phyloP scores from a whole-genome alignment of 2,113 vertebrate species.

The Marmota flaviventris region DNA sequence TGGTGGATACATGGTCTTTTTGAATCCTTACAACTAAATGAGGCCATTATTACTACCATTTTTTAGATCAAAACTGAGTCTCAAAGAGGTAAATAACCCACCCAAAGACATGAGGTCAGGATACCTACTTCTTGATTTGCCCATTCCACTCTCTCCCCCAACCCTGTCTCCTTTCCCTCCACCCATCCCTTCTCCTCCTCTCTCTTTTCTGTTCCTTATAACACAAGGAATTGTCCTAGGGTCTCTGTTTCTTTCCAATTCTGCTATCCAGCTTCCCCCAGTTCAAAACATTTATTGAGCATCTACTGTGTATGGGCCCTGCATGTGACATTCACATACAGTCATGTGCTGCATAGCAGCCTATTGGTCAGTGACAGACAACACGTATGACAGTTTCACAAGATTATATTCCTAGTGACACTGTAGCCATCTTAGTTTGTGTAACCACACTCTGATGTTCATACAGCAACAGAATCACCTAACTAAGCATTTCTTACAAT shows the following conservation, averaged over 20 bases:
- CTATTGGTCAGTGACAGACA: not conserved
- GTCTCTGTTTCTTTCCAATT: not conserved
- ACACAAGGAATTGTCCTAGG: not conserved
- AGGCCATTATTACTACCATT: not conserved
- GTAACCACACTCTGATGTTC: not conserved
- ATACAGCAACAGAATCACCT: not conserved
- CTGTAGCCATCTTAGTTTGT: not conserved
- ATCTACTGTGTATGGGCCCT: not conserved
- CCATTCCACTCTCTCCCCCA: not conserved
- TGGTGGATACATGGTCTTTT: accelerated
- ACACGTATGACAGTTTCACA: not conserved
- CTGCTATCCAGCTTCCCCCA: not conserved
- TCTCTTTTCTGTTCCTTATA: not conserved
- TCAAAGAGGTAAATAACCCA: not conserved
- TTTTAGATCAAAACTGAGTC: not conserved
- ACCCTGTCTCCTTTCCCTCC: not conserved
- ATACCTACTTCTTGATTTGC: not conserved
- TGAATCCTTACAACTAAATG: not conserved
- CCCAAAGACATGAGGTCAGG: not conserved
- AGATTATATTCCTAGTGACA: not conserved
- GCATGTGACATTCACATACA: not conserved
- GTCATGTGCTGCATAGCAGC: too few relatives aligned
- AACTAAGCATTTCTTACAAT: not conserved
- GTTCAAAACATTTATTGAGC: not conserved
- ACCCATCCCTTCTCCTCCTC: not conserved